Conservation (phyloP, 2,113 vertebrate genomes). For the Butorides virescens region DNA sequence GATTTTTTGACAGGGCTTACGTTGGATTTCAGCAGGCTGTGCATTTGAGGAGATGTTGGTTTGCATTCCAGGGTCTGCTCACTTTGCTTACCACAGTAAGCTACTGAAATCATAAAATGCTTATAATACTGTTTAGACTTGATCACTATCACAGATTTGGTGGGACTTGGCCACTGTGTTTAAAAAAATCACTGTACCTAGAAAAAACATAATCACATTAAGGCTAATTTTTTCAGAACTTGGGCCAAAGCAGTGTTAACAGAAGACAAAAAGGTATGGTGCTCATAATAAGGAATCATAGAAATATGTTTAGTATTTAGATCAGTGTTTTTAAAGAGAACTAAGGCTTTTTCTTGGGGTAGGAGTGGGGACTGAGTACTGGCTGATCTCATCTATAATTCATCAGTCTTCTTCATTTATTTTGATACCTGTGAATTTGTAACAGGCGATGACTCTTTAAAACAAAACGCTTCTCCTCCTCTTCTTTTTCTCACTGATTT, state of each 20-base stretch:
- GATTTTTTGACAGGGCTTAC: background rate
- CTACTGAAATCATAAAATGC: background rate
- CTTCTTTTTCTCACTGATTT: conserved; percentile 38
- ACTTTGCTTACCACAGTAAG: background rate
- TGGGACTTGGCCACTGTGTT: background rate
- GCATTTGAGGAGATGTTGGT: background rate
- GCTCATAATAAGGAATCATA: background rate
- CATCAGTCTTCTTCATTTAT: background rate
- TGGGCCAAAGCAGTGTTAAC: background rate
- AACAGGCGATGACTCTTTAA: background rate
- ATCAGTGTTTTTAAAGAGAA: background rate
- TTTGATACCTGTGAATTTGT: conserved; percentile 37
- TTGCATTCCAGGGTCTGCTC: background rate
- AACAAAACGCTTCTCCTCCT: conserved; percentile 17
- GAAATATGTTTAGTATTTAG: background rate
- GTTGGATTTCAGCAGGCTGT: background rate
- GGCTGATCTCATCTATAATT: background rate
- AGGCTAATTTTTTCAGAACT: background rate
- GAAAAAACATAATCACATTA: background rate
- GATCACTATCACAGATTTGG: background rate
- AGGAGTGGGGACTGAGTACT: background rate
- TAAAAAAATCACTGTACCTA: background rate
- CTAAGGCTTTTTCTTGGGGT: background rate
- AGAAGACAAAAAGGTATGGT: background rate
- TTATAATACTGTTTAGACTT: background rate